Evolutionary conservation across 2,113 vertebrate genomes (phyloP).

Genomic region (Condylura cristata): DNA sequence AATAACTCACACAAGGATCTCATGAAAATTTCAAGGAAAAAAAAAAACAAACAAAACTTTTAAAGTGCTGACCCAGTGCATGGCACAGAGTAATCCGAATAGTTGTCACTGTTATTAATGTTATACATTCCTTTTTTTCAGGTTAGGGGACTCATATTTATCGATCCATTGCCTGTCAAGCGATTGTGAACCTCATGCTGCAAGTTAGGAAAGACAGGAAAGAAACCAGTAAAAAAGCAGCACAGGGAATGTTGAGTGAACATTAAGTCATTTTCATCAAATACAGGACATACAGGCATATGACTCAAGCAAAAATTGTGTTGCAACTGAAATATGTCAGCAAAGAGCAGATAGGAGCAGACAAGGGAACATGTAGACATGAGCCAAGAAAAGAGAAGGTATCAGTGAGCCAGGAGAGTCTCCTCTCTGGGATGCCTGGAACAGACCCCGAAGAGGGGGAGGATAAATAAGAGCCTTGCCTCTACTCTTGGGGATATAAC

Average conservation of each 20-base stretch:
- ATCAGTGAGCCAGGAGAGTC: neutral
- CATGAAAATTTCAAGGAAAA: neutral
- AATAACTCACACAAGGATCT: neutral
- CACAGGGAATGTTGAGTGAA: neutral
- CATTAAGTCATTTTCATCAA: neutral
- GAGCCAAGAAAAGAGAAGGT: neutral
- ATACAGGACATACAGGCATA: neutral
- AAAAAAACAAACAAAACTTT: neutral
- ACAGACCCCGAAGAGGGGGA: neutral
- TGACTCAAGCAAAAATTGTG: neutral
- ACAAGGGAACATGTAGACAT: neutral
- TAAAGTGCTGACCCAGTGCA: neutral
- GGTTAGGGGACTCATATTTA: neutral
- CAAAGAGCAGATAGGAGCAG: neutral
- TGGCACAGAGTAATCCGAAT: neutral
- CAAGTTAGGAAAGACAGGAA: neutral
- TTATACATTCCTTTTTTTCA: neutral
- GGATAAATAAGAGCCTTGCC: neutral
- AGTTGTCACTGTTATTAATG: neutral
- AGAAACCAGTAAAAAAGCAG: neutral
- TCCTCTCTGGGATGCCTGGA: neutral
- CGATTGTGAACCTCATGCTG: neutral
- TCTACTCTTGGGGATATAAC: neutral
- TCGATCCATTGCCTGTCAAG: neutral
- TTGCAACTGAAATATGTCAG: neutral